A percentile compares a stretch with the other conserved stretches of the same genome.
Conservation (phyloP, 2,888 invertebrate genomes). For the Epirrhoe alternata region DNA sequence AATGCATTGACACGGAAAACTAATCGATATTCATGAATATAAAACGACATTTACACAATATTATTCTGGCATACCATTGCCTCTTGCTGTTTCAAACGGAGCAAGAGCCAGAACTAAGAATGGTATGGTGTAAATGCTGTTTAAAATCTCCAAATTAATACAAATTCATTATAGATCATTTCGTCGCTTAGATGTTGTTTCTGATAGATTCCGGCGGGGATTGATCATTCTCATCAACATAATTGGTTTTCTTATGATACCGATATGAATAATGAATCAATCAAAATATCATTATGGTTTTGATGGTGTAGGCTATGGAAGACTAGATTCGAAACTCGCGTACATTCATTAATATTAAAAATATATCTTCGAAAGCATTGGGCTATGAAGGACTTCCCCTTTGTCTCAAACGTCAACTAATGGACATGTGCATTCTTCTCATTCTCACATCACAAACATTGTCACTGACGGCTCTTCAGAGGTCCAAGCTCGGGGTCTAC, state of each 20-base stretch:
- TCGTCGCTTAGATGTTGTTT: slow-evolving; percentile 15
- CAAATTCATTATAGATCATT: slow-evolving; percentile 26
- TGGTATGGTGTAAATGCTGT: too few relatives aligned
- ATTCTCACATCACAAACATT: too few relatives aligned
- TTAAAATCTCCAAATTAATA: slow-evolving; percentile 11
- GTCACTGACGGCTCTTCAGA: too few relatives aligned
- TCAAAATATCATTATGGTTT: slow-evolving; percentile 67
- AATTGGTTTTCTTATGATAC: slow-evolving; percentile 64
- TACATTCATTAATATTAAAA: too few relatives aligned
- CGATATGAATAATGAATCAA: slow-evolving; percentile 70
- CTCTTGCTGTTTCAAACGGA: too few relatives aligned
- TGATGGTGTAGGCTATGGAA: slow-evolving; percentile 47
- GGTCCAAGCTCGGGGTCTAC: too few relatives aligned
- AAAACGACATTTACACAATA: neutral
- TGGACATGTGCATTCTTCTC: too few relatives aligned
- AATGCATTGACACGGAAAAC: slow-evolving; percentile 15
- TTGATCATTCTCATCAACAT: slow-evolving; percentile 58
- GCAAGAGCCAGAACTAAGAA: too few relatives aligned
- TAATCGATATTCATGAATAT: slow-evolving; percentile 29
- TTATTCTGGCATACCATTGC: too few relatives aligned
- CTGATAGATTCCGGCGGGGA: slow-evolving; percentile 21
- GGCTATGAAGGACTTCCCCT: too few relatives aligned
- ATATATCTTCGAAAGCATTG: too few relatives aligned
- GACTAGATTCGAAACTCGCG: neutral
- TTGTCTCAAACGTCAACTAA: too few relatives aligned